Conservation (phyloP, 2,888 invertebrate genomes). For the Serrognathus titanus region DNA sequence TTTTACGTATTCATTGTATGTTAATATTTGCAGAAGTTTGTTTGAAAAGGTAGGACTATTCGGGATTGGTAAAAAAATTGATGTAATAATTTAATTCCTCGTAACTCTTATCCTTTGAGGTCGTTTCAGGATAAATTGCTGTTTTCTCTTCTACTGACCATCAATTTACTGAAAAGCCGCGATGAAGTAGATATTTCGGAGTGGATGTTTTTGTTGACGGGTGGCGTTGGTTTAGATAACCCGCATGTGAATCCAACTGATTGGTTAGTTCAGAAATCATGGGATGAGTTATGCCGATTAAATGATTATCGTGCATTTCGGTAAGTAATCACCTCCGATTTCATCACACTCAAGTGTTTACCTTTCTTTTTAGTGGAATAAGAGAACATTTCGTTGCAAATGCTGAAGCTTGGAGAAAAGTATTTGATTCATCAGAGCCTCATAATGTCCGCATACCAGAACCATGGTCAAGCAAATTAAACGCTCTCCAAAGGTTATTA, state of each 20-base stretch:
- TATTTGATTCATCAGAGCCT: constrained; percentile 74
- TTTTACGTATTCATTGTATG: constrained; percentile 86
- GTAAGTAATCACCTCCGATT: constrained; percentile 26
- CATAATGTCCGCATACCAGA: constrained; percentile 66
- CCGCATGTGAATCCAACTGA: constrained; percentile 64
- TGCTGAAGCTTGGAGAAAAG: constrained; percentile 63
- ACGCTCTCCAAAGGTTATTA: constrained; percentile 70
- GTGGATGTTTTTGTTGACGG: constrained; percentile 86
- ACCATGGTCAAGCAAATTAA: constrained; percentile 64
- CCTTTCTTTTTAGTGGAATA: constrained; percentile 53
- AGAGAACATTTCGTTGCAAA: constrained; percentile 61
- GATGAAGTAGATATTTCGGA: constrained; percentile 60
- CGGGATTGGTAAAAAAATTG: too few species aligned
- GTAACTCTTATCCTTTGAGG: too few species aligned
- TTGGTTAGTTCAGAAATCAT: constrained; percentile 70
- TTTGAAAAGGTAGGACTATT: constrained; percentile 92
- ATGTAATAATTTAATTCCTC: too few species aligned
- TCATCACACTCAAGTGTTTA: not conserved
- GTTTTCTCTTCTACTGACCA: constrained; percentile 73
- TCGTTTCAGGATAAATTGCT: constrained; percentile 76
- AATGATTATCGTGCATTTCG: constrained; percentile 53
- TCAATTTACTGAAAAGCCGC: constrained; percentile 65
- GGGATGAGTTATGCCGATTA: constrained; percentile 75
- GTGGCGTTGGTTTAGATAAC: constrained; percentile 78
- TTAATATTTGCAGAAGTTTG: constrained; percentile 88